A percentile compares a stretch with the other conserved stretches of the same genome.
phyloP scores from a whole-genome alignment of 2,797 vertebrate genomes.

The Spinus pinus region DNA sequence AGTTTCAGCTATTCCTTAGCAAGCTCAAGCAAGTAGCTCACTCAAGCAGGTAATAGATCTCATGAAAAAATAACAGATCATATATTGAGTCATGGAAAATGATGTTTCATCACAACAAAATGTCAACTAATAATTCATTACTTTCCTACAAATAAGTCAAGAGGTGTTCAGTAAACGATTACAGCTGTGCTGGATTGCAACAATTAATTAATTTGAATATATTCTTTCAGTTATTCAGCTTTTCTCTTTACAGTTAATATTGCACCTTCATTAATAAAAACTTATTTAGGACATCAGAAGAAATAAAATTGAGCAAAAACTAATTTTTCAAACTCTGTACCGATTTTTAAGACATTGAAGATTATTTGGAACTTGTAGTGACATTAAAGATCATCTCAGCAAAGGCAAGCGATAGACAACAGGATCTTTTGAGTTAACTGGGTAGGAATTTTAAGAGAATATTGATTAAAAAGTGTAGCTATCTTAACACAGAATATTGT shows the following conservation, averaged over 20 bases:
- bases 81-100: conserved; percentile 2
- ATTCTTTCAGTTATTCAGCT: conserved; percentile 7
- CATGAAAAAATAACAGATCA: conserved; percentile 34
- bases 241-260: not conserved
- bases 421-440: not conserved
- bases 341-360: not conserved
- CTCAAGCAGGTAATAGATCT: conserved; percentile 24
- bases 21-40: conserved; percentile 32
- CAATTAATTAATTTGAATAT: conserved; percentile 14
- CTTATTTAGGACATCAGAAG: not conserved
- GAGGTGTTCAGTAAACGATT: not conserved
- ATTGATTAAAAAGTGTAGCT: not conserved
- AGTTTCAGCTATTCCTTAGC: conserved; percentile 37
- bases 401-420: not conserved
- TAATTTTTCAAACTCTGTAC: not conserved
- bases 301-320: not conserved
- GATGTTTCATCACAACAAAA: not conserved
- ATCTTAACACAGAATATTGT: not conserved
- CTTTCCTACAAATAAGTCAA: conserved; percentile 24
- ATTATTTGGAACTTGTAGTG: not conserved
- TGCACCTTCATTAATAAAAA: not conserved
- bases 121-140: conserved; percentile 5
- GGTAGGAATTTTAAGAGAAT: not conserved
- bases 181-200: not conserved
- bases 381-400: not conserved